Evolutionary conservation across 2,113 vertebrate species (phyloP), one percentile per base, ranked within the genome.

Genomic region (Ictidomys tridecemlineatus): DNA sequence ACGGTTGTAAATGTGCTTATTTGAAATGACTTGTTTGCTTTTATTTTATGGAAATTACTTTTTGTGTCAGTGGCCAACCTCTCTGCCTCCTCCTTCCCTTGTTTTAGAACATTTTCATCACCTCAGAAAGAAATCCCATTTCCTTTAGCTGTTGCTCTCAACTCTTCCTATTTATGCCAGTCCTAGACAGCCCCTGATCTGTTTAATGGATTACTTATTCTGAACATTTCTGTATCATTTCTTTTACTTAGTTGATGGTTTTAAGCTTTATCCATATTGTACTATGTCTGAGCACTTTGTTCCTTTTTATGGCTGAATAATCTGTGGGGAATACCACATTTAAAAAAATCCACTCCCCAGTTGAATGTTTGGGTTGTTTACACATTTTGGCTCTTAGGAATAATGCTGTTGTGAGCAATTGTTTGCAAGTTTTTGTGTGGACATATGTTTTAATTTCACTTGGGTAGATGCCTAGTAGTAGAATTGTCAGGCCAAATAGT

Each of bases 1-100:
- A 77, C 12, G 82, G 39, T 37, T 90, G 91, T 65, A 92, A 91
- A 72, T 78, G 10, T 93, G n/a, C 26, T 90, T 91, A 67, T 95
- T 95, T 78, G 82, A 76, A 96, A 83, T 34, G 70, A 24, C 48
- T 93, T 80, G 69, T 91, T 96, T 94, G 77, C 56, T 91, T 95
- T 95, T 77, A 24, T 93, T 96, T 97, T 85, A 51, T 93, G 78
- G 53, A 96, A 67, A 61, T 73, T 95, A 26, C 56, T 61, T 94
- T 95, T 90, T 93, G 32, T 85, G 39, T 80, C 28, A 39, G 0
- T 79, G 45, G 61, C 83, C 9, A 20, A 26, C 5, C 26, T 73
- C 24, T 20, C 4, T 67, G 16, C 73, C 28, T 67, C 20, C 28
- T 72, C 22, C 45, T 30, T 51, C 8, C 12, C 2, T 42, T n/a